Percentiles rank a stretch among this genome's conserved stretches.
Evolutionary conservation across 2,888 invertebrate genomes (phyloP).

Genomic region (Archips xylosteana): DNA sequence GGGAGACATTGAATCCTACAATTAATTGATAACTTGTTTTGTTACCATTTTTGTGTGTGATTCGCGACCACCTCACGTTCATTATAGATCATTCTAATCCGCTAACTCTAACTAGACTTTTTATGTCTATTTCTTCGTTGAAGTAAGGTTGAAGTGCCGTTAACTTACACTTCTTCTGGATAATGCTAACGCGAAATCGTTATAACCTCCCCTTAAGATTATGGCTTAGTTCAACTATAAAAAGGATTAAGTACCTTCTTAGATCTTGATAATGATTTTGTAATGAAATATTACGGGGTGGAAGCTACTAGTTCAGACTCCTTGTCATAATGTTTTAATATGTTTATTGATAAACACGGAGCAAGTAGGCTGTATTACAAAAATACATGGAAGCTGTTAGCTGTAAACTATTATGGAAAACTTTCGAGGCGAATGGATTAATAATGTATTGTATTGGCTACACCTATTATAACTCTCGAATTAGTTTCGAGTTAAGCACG

Average conservation of each 20-base stretch:
- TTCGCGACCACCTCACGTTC: no score
- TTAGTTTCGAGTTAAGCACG: conserved; percentile 28
- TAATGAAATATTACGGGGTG: no score
- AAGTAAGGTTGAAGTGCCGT: no score
- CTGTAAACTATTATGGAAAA: background rate
- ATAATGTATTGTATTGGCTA: conserved; percentile 43
- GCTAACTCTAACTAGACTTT: background rate
- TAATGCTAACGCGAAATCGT: no score
- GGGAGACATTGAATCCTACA: conserved; percentile 62
- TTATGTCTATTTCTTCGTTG: background rate
- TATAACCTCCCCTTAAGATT: no score
- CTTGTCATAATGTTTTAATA: no score
- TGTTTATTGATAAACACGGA: no score
- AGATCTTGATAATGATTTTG: no score
- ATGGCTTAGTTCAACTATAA: no score
- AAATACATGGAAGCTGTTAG: background rate
- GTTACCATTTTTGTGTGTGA: background rate
- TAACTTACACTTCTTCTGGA: no score
- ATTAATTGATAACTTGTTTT: conserved; percentile 53
- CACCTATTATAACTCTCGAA: conserved; percentile 10
- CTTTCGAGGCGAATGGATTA: conserved; percentile 47
- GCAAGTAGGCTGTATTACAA: background rate
- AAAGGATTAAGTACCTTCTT: no score
- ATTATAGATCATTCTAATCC: background rate
- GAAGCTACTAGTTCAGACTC: no score